phyloP scores from a whole-genome alignment of 2,888 invertebrate genomes.

The Thumatha senex region DNA sequence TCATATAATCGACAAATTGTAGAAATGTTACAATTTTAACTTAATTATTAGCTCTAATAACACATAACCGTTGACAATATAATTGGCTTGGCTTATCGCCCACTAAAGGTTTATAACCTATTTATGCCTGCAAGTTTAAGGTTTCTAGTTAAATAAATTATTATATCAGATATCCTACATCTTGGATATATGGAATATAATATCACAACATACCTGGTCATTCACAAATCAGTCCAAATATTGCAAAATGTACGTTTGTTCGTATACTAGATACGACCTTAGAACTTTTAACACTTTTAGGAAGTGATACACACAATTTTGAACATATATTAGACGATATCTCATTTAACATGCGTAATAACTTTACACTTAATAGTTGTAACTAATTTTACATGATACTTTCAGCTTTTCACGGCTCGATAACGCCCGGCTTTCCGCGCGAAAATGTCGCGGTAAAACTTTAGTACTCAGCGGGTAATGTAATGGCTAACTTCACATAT shows the following conservation, averaged over 20 bases:
- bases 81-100: conserved; percentile 78
- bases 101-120: conserved; percentile 78
- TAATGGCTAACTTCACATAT: conserved; percentile 74
- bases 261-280: conserved; percentile 54
- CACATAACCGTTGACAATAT: conserved; percentile 58
- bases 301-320: conserved; percentile 45
- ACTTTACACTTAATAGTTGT: conserved; percentile 45
- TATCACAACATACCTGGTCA: conserved; percentile 73
- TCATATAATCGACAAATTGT: conserved; percentile 42
- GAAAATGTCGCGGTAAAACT: conserved; percentile 83
- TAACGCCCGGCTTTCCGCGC: conserved; percentile 84
- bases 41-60: conserved; percentile 43
- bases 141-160: conserved; percentile 26
- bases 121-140: conserved; percentile 53
- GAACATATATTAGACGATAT: conserved; percentile 42
- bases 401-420: conserved; percentile 80
- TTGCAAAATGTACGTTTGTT: conserved; percentile 60
- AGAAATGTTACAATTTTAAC: conserved; percentile 40
- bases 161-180: conserved; percentile 35
- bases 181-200: conserved; percentile 38
- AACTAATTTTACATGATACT: conserved; percentile 57
- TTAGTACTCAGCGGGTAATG: conserved; percentile 57
- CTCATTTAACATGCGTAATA: conserved; percentile 49
- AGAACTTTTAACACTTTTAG: conserved; percentile 48
- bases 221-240: conserved; percentile 74